Base-by-base conservation (phyloP, 2,797 vertebrate genomes). In the Hephaestus fuliginosus region DNA sequence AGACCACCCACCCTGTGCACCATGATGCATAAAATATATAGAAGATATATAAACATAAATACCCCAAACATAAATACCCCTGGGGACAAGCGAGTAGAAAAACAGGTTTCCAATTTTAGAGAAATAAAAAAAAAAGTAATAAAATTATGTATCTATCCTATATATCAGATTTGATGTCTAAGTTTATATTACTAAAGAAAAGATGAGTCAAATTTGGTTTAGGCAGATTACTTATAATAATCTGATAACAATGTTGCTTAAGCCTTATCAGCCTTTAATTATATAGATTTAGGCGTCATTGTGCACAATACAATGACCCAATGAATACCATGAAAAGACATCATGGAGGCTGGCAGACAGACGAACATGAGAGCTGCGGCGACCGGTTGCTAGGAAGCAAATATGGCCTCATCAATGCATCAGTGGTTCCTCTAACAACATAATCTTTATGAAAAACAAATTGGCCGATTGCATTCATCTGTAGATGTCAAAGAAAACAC, bases 311-410 rank as follows among this genome's bases (percentile, higher is more conserved):
- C 90, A 93, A 93, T 88, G 87, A 89, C 66, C 84, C 87, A 81
- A 81, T 92, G 88, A 92, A 93, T 87, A 84, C 80, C 82, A 84
- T 91, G 90, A 94, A 93, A 92, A 86, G 91, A 83, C 89, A 90
- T 88, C 76, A 70, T 10, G 70, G 85, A 83, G 81, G 81, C 86
- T 75, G 88, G 82, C 92, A 81, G 90, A 84, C 84, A 89, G 68
- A 83, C 69, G 65, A 83, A 85, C 87, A 89, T 56, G 83, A 88
- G 82, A 70, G 87, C 87, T 81, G 83, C 61, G 43, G 80, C 64
- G 68, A 76, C 36, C 9, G 81, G 95, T 96, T 96, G 94, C 95
- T 96, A 95, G 94, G 95, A 92, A 56, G 89, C 94, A 91, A 94
- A 93, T 87, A 90, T 92, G 89, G 88, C 83, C 89, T 88, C 83